A percentile compares a stretch with the other conserved stretches of the same genome.
These are phyloP conservation scores for Pachyuromys duprasi DNA, from an alignment of 2,797 vertebrate species.

Conservation along the genomic window DNA sequence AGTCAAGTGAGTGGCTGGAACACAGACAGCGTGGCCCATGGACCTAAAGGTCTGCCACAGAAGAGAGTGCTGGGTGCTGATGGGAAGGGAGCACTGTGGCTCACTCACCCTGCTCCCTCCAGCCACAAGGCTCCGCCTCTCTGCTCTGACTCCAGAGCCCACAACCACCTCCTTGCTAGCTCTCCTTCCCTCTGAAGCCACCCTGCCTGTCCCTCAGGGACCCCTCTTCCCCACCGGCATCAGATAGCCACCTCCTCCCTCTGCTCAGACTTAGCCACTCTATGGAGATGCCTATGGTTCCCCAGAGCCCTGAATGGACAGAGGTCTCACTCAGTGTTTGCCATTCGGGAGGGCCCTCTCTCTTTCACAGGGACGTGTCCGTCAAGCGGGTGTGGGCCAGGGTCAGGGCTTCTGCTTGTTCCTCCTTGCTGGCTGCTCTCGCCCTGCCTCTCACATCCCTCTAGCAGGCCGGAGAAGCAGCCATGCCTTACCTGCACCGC, in stretches of 20 bases:
- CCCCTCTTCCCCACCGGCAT: neutral
- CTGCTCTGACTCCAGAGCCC: neutral
- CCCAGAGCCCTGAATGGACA: fast-evolving
- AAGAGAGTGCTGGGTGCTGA: neutral
- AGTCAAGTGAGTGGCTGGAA: neutral
- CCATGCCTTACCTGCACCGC: constrained; percentile 87
- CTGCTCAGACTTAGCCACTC: neutral
- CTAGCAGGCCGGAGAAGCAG: neutral
- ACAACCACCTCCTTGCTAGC: neutral
- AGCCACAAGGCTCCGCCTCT: neutral
- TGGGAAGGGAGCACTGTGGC: neutral
- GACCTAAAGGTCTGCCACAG: neutral
- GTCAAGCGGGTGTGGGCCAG: neutral
- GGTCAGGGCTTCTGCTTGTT: neutral
- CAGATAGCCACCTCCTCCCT: neutral
- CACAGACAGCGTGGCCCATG: too few species aligned
- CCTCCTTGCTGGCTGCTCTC: neutral
- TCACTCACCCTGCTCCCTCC: neutral
- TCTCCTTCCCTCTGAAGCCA: neutral
- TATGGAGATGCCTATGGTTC: neutral
- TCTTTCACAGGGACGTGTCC: constrained; percentile 30
- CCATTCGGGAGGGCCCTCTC: constrained; percentile 81
- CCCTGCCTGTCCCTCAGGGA: neutral
- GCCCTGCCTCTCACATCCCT: neutral
- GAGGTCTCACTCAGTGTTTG: constrained; percentile 77